phyloP scores from a whole-genome alignment of 2,888 invertebrate species.

The Gymnocheta viridis region DNA sequence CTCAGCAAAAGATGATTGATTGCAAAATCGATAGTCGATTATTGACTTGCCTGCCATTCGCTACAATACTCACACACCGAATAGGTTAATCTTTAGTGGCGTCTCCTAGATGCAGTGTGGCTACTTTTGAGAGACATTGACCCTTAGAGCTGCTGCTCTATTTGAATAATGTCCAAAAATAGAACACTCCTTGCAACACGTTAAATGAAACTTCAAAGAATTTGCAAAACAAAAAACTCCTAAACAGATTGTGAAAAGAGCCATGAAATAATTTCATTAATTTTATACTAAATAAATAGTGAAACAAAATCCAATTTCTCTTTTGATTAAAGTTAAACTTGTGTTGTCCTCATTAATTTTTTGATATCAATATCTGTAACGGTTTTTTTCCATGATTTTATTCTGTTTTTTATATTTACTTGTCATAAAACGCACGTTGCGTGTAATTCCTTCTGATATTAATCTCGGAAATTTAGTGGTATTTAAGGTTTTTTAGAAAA shows the following conservation, averaged over 20 bases:
- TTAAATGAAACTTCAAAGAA: no score
- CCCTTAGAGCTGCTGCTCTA: no score
- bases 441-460: conserved; percentile 80
- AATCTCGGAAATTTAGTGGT: conserved; percentile 74
- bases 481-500: conserved; percentile 78
- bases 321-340: conserved; percentile 8
- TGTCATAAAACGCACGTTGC: conserved; percentile 78
- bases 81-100: no score
- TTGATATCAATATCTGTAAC: conserved; percentile 40
- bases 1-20: no score
- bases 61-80: no score
- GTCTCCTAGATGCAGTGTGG: no score
- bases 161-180: no score
- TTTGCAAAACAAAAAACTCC: not conserved
- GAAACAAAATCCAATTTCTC: conserved; percentile 23
- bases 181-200: no score
- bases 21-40: no score
- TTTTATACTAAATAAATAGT: not conserved
- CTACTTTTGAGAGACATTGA: no score
- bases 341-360: conserved; percentile 26
- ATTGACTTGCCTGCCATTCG: no score
- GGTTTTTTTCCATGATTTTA: conserved; percentile 23
- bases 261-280: not conserved
- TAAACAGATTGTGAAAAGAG: not conserved
- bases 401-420: conserved; percentile 32